Percentiles rank a stretch among this genome's conserved stretches.
These are phyloP conservation scores for Phymastichus coffea DNA, from an alignment of 1,140 invertebrate species.

Conservation along the genomic window DNA sequence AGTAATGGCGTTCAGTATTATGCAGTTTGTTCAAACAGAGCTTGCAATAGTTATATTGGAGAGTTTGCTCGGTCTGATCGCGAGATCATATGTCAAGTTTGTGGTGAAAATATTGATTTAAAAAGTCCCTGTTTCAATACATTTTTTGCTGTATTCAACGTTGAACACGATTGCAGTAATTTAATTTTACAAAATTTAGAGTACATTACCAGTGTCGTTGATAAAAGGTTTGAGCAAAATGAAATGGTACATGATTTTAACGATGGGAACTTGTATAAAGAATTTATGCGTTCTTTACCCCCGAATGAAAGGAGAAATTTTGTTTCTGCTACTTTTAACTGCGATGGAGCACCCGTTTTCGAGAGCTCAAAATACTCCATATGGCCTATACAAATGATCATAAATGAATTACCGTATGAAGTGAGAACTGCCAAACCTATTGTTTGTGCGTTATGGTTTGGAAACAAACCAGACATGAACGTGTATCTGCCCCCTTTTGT, in stretches of 20 bases:
- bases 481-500: too few relatives aligned
- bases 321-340: slow-evolving; percentile 22
- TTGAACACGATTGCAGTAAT: slow-evolving; percentile 11
- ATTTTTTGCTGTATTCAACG: slow-evolving; percentile 28
- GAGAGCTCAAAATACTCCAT: slow-evolving; percentile 13
- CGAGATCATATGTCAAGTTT: slow-evolving; percentile 11
- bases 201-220: slow-evolving; percentile 9
- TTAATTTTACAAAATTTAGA: slow-evolving; percentile 10
- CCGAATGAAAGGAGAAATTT: not conserved
- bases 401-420: slow-evolving; percentile 28
- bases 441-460: too few relatives aligned
- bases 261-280: slow-evolving; percentile 14
- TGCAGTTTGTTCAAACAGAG: slow-evolving; percentile 26
- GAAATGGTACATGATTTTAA: slow-evolving; percentile 14
- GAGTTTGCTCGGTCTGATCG: not conserved
- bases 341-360: slow-evolving; percentile 27
- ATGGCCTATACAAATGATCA: slow-evolving; percentile 26
- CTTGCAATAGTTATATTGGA: slow-evolving; percentile 10
- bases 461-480: too few relatives aligned
- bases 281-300: slow-evolving; percentile 7
- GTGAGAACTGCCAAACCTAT: slow-evolving; percentile 9
- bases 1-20: slow-evolving; percentile 20
- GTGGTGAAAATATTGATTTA: slow-evolving; percentile 13
- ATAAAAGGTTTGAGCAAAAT: not conserved
- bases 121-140: slow-evolving; percentile 14